Evolutionary conservation across 2,113 vertebrate genomes (phyloP).

Genomic region (Tupaia chinensis): DNA sequence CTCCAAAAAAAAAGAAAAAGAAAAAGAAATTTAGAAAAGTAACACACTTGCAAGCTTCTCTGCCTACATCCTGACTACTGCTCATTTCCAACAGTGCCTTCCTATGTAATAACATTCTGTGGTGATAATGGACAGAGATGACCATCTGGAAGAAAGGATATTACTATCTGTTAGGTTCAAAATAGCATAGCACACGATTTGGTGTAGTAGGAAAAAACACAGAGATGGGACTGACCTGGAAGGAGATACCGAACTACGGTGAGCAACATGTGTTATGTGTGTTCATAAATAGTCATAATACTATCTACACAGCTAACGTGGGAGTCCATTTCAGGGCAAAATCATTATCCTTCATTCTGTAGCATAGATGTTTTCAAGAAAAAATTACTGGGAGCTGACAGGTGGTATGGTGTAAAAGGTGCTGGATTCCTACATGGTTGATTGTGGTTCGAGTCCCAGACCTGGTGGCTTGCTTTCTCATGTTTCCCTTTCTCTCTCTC

Average conservation of each 20-base stretch:
- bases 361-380: neutral
- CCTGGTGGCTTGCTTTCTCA: too few species aligned
- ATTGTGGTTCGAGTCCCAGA: too few species aligned
- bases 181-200: neutral
- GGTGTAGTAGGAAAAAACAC: neutral
- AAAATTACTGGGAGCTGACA: neutral
- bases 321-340: neutral
- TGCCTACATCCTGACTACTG: neutral
- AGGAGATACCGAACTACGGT: neutral
- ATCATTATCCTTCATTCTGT: neutral
- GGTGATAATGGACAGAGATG: neutral
- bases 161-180: constrained; percentile 13
- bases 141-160: neutral
- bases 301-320: neutral
- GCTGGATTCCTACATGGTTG: too few species aligned
- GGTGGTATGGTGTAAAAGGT: too few species aligned
- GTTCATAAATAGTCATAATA: neutral
- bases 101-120: neutral
- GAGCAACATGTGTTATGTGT: neutral
- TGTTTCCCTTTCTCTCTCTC: too few species aligned
- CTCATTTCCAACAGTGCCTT: neutral
- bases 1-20: too few species aligned
- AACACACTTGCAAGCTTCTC: neutral
- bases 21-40: neutral
- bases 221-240: neutral